Conservation (phyloP, 2,888 invertebrate genomes). For the Pimpla rufipes region DNA sequence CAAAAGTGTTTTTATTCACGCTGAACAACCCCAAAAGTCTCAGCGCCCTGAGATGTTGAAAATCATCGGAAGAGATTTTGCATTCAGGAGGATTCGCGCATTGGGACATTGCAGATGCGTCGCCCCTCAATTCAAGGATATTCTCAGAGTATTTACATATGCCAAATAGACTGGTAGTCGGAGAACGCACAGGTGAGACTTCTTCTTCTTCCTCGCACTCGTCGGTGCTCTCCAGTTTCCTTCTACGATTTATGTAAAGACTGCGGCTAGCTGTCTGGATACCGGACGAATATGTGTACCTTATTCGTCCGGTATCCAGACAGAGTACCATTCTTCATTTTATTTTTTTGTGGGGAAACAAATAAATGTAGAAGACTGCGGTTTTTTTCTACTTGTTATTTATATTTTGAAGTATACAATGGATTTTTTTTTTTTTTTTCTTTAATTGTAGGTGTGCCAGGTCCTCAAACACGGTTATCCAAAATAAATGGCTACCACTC, state of each 20-base stretch:
- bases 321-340: too few species aligned
- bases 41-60: constrained; percentile 54
- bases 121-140: constrained; percentile 30
- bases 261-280: too few species aligned
- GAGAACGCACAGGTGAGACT: neutral
- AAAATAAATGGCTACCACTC: too few species aligned
- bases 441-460: too few species aligned
- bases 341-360: too few species aligned
- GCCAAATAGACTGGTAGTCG: constrained; percentile 43
- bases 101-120: constrained; percentile 34
- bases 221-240: neutral
- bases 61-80: constrained; percentile 50
- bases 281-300: too few species aligned
- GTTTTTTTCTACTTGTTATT: too few species aligned
- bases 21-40: constrained; percentile 11
- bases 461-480: too few species aligned
- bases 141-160: constrained; percentile 16
- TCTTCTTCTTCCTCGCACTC: neutral
- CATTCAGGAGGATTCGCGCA: constrained; percentile 49
- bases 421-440: too few species aligned
- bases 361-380: too few species aligned
- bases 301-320: too few species aligned
- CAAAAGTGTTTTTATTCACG: constrained; percentile 25
- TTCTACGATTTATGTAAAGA: neutral
- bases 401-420: too few species aligned